phyloP scores from a whole-genome alignment of 2,888 invertebrate species.

The Lacanobia oleracea region DNA sequence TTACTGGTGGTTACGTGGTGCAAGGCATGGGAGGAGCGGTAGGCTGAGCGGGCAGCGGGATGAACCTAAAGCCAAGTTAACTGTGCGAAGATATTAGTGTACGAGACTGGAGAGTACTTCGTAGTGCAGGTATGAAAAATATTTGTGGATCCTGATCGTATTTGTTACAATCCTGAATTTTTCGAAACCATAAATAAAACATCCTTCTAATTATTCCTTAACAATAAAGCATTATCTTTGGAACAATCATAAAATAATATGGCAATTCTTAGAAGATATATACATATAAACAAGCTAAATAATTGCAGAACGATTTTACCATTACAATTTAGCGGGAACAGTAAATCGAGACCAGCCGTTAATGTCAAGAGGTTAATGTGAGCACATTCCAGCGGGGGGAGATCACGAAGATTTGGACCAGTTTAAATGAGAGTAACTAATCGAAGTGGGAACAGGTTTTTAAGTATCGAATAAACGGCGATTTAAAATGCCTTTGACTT shows the following conservation, averaged over 20 bases:
- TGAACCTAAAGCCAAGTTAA: neutral
- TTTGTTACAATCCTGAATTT: neutral
- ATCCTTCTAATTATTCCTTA: conserved; percentile 24
- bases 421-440: conserved; percentile 36
- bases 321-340: conserved; percentile 51
- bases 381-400: conserved; percentile 45
- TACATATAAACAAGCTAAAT: conserved; percentile 4
- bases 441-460: conserved; percentile 17
- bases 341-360: conserved; percentile 47
- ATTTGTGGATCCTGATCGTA: neutral
- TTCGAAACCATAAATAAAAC: conserved; percentile 7
- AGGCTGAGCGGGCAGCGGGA: neutral
- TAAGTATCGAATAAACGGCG: neutral
- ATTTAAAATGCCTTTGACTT: neutral
- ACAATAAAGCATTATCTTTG: conserved; percentile 18
- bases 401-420: conserved; percentile 43
- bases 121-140: neutral
- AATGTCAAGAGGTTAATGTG: conserved; percentile 64
- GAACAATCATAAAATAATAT: conserved; percentile 25
- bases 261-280: conserved; percentile 34
- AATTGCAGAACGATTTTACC: conserved; percentile 41
- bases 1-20: conserved; percentile 70
- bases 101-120: neutral
- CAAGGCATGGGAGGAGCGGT: conserved; percentile 20
- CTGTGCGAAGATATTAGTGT: neutral